Evolutionary conservation across 2,113 vertebrate species (phyloP).

Genomic region (Dolichallabes microphthalmus): DNA sequence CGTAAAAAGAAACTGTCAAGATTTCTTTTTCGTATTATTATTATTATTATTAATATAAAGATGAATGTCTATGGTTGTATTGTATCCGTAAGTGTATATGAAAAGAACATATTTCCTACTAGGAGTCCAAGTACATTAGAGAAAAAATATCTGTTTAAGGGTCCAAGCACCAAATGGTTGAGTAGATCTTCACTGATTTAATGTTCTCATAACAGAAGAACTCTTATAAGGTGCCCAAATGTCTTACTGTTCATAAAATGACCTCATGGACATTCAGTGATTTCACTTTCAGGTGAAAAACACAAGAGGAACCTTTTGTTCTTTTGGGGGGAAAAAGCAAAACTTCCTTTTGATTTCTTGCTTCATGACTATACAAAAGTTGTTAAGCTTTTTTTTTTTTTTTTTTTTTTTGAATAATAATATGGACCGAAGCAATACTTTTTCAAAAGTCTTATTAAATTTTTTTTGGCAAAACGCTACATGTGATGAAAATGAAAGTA

Average conservation of each 20-base stretch:
- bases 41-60: neutral
- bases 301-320: neutral
- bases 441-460: too few species aligned
- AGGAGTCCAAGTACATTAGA: neutral
- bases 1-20: neutral
- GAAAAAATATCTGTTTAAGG: neutral
- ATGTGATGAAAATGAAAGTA: neutral
- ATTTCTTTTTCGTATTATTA: neutral
- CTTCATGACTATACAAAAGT: neutral
- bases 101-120: neutral
- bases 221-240: neutral
- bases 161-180: neutral
- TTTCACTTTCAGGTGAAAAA: neutral
- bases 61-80: neutral
- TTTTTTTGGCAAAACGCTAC: neutral
- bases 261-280: neutral
- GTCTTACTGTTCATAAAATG: neutral
- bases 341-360: neutral
- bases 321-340: neutral
- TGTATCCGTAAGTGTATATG: neutral
- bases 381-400: neutral
- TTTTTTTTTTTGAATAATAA: neutral
- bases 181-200: neutral
- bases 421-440: neutral
- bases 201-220: neutral